Conservation (phyloP, 2,888 invertebrate genomes). For the Lasiommata megera region DNA sequence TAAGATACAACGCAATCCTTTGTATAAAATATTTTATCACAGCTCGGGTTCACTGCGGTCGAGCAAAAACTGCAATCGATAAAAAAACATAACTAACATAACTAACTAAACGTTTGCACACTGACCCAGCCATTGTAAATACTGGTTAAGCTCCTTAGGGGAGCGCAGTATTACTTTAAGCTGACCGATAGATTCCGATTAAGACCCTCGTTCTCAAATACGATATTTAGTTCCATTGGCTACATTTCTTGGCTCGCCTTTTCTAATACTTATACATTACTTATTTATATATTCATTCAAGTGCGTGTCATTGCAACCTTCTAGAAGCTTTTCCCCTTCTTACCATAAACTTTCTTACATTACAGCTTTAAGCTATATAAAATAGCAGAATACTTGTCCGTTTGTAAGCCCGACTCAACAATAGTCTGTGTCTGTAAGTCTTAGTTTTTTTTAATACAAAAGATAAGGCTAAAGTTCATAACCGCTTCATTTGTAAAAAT, state of each 20-base stretch:
- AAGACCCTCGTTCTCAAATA: slow-evolving; percentile 7
- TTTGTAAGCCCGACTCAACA: too few species aligned
- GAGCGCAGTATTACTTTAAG: slow-evolving; percentile 14
- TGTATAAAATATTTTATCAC: too few species aligned
- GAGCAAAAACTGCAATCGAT: not conserved
- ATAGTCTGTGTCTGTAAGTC: too few species aligned
- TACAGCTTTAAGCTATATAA: too few species aligned
- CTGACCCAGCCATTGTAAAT: slow-evolving; percentile 20
- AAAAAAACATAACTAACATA: slow-evolving; percentile 10
- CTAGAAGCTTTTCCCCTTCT: not conserved
- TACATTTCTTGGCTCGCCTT: not conserved
- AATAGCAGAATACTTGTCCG: too few species aligned
- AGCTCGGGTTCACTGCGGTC: not conserved
- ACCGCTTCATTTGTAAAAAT: too few species aligned
- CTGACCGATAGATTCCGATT: slow-evolving; percentile 11
- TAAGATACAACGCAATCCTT: too few species aligned
- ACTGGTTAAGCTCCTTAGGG: slow-evolving; percentile 20
- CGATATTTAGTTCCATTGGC: slow-evolving; percentile 1
- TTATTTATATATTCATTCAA: not conserved
- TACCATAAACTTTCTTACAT: not conserved
- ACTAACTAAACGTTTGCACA: slow-evolving; percentile 11
- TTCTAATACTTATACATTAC: not conserved
- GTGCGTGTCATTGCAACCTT: not conserved
- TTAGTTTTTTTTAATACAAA: too few species aligned
- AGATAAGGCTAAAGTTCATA: too few species aligned